phyloP scores from a whole-genome alignment of 2,888 invertebrate species.

The Drosophila antonietae region DNA sequence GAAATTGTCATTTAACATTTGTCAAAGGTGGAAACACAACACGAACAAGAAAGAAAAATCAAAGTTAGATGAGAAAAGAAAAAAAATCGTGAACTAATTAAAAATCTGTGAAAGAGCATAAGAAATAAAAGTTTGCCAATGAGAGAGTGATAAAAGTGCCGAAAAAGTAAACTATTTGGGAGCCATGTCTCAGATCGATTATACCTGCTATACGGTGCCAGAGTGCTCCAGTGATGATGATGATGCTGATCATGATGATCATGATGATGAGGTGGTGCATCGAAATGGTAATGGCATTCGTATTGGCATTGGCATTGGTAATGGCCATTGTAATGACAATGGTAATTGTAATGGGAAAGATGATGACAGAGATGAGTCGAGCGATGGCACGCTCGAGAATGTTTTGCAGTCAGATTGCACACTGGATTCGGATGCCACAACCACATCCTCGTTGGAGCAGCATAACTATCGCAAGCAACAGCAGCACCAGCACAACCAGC shows the following conservation, averaged over 20 bases:
- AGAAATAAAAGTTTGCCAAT: conserved; percentile 10
- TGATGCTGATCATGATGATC: conserved; percentile 22
- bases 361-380: conserved; percentile 38
- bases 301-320: conserved; percentile 11
- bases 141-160: conserved; percentile 27
- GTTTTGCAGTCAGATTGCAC: conserved; percentile 61
- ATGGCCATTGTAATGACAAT: conserved; percentile 18
- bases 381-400: conserved; percentile 63
- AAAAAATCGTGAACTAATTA: conserved; percentile 61
- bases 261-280: conserved; percentile 16
- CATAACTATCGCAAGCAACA: conserved; percentile 62
- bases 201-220: conserved; percentile 83
- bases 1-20: conserved; percentile 68
- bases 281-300: conserved; percentile 17
- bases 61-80: conserved; percentile 23
- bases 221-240: conserved; percentile 78
- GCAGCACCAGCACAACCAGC: conserved; percentile 41
- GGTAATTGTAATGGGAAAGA: conserved; percentile 1
- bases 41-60: conserved; percentile 22
- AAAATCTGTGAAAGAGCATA: conserved; percentile 37
- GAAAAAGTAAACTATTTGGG: conserved; percentile 13
- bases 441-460: conserved; percentile 76
- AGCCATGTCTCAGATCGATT: conserved; percentile 80
- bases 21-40: conserved; percentile 34
- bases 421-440: conserved; percentile 71